Evolutionary conservation across 23 tunicate genomes (phyloP).

Genomic region (Diplosoma virens): DNA sequence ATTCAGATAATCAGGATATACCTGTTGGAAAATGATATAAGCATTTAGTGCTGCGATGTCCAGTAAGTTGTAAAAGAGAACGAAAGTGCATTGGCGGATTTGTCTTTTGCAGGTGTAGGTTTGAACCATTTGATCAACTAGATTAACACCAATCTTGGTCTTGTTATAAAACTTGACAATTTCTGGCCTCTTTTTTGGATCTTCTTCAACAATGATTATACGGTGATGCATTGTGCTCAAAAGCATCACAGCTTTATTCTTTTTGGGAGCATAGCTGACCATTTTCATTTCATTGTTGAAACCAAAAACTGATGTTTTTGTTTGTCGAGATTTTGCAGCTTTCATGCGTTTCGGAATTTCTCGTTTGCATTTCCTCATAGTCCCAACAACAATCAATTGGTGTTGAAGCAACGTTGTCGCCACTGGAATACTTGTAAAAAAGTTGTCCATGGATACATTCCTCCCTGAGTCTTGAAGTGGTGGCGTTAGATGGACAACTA

Average conservation of each 20-base stretch:
- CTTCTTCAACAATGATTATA: conserved; percentile 14
- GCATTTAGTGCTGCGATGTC: conserved; percentile 34
- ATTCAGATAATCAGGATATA: conserved; percentile 20
- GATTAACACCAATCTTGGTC: conserved; percentile 19
- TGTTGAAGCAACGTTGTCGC: conserved; percentile 30
- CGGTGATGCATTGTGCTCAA: conserved; percentile 29
- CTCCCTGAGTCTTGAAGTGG: conserved; percentile 26
- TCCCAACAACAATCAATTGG: conserved; percentile 27
- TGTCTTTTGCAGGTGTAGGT: conserved; percentile 29
- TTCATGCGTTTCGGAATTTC: conserved; percentile 28
- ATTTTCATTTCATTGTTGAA: conserved; percentile 17
- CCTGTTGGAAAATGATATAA: conserved; percentile 11
- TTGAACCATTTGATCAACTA: conserved; percentile 38
- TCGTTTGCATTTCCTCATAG: conserved; percentile 28
- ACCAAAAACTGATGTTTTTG: conserved; percentile 25
- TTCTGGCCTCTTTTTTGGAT: conserved; percentile 33
- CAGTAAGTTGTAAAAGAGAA: conserved; percentile 19
- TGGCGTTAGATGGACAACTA: conserved; percentile 12
- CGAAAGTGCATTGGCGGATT: conserved; percentile 14
- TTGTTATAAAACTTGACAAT: conserved; percentile 24
- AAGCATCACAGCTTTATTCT: conserved; percentile 28
- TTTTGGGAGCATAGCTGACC: conserved; percentile 25
- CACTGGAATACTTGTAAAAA: conserved; percentile 12
- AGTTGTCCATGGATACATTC: conserved; percentile 20
- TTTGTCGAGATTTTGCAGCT: conserved; percentile 25